These are phyloP conservation scores for Biston betularia DNA, from an alignment of 2,888 invertebrate genomes.

Conservation along the genomic window DNA sequence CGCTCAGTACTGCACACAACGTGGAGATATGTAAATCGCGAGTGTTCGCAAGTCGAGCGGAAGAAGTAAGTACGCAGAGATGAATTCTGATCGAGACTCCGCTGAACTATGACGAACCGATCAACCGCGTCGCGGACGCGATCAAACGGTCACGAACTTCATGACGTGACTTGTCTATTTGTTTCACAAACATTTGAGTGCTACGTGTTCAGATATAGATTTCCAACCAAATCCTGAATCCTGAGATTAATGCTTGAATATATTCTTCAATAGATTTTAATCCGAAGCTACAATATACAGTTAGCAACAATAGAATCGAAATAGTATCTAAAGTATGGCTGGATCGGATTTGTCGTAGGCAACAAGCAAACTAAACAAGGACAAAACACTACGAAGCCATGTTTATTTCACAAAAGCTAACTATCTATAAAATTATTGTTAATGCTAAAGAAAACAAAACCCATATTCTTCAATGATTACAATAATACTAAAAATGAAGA, in stretches of 20 bases:
- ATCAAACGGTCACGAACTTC: constrained; percentile 48
- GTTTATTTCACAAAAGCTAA: constrained; percentile 21
- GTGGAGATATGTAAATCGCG: constrained; percentile 73
- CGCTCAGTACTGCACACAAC: constrained; percentile 57
- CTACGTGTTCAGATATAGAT: constrained; percentile 1
- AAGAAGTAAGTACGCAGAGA: constrained; percentile 48
- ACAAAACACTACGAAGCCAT: constrained; percentile 28
- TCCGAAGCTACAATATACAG: too few species aligned
- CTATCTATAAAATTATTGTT: constrained; percentile 46
- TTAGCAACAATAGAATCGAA: too few species aligned
- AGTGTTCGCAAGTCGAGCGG: constrained; percentile 61
- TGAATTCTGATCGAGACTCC: constrained; percentile 56
- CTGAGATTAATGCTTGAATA: neutral
- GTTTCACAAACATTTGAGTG: constrained; percentile 11
- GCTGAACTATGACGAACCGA: constrained; percentile 61
- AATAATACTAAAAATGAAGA: constrained; percentile 62
- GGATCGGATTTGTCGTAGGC: neutral
- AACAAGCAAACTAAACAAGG: constrained; percentile 13
- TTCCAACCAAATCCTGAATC: neutral
- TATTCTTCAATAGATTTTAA: too few species aligned
- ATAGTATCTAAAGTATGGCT: too few species aligned
- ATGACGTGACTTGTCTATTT: constrained; percentile 43
- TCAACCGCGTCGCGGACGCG: constrained; percentile 37
- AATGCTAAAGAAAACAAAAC: constrained; percentile 56
- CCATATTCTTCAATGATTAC: constrained; percentile 54